phyloP scores from a whole-genome alignment of 1,140 invertebrate species.

The Lethocerus indicus region DNA sequence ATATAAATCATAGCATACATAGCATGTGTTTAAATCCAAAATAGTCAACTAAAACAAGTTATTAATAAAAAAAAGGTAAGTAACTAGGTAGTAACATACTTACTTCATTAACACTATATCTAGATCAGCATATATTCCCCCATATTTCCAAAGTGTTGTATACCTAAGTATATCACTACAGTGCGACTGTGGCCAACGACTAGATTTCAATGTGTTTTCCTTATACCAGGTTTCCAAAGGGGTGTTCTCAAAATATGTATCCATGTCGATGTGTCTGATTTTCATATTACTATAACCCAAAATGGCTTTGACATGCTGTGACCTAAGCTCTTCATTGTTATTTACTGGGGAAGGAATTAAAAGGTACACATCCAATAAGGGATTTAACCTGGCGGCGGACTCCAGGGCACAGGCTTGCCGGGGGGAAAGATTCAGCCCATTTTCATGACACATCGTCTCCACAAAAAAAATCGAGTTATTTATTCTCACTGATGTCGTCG shows the following conservation, averaged over 20 bases:
- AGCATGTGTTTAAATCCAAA: background rate
- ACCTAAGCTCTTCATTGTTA: background rate
- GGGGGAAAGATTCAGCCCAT: slow-evolving; percentile 7
- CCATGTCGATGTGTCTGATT: slow-evolving; percentile 27
- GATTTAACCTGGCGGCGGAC: slow-evolving; percentile 21
- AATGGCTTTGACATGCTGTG: slow-evolving; percentile 21
- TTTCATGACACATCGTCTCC: slow-evolving; percentile 19
- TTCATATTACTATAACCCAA: slow-evolving; percentile 35
- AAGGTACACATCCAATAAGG: slow-evolving; percentile 16
- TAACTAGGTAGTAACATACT: slow-evolving; percentile 6
- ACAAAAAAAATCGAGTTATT: slow-evolving; percentile 19
- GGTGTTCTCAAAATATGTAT: slow-evolving; percentile 35
- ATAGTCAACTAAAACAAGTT: background rate
- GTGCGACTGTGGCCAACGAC: slow-evolving; percentile 38
- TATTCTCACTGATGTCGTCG: background rate
- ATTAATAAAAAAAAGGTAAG: background rate
- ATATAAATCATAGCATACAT: too few species aligned
- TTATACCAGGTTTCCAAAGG: slow-evolving; percentile 36
- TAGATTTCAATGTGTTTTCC: slow-evolving; percentile 31
- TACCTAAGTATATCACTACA: slow-evolving; percentile 50
- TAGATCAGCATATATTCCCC: slow-evolving; percentile 60
- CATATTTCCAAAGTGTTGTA: slow-evolving; percentile 53
- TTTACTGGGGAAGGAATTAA: slow-evolving; percentile 17
- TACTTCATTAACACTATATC: slow-evolving; percentile 50
- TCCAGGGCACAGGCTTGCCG: slow-evolving; percentile 25